Evolutionary conservation across 1,140 invertebrate genomes (phyloP), one percentile per base, ranked within the genome.

Genomic region (Zaprionus taronus): DNA sequence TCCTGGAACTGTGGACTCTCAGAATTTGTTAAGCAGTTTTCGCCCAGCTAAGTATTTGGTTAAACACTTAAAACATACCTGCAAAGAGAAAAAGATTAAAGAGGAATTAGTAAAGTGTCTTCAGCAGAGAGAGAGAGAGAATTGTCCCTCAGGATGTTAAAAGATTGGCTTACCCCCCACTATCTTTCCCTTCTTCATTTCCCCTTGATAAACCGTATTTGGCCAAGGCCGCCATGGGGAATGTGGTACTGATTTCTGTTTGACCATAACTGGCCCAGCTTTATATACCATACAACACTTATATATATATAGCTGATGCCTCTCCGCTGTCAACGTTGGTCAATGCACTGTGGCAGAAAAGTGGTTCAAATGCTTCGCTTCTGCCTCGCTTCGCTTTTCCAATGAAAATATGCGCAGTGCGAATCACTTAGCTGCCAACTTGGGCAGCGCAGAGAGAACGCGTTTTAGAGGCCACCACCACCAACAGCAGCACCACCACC

Each of bases 391-490:
- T 38, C 4, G 36, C 17, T 41, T 64, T 87, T 87, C 84, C 81
- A 84, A 72, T 67, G 84, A 87, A 87, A 89, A 83, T 81, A 77
- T 78, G 67, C 83, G 17, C 36, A 41, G 51, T 47, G 55, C 53
- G 60, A 47, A 72, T 72, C 66, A 75, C 72, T 72, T 72, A 72
- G 56, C 36, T 75, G 66, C 72, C 60, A 70, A 62, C 34, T 74
- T 63, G 65, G 66, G 65, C 34, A 68, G 34, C 7, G n/a, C 55
- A 44, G 24, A 34, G 31, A 78, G 81, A 86, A 82, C 75, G 83
- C 79, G 79, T 86, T 79, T 77, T 47, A 61, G 68, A 66, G 68
- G 79, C 83, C 79, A 49, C 17, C n/a, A 49, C 17, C n/a, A 17
- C 0, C 17, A 49, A 9, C 17, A 20, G n/a, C 17, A 49, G 3